phyloP scores from a whole-genome alignment of 2,797 vertebrate species.

The Enteromius mattozi region DNA sequence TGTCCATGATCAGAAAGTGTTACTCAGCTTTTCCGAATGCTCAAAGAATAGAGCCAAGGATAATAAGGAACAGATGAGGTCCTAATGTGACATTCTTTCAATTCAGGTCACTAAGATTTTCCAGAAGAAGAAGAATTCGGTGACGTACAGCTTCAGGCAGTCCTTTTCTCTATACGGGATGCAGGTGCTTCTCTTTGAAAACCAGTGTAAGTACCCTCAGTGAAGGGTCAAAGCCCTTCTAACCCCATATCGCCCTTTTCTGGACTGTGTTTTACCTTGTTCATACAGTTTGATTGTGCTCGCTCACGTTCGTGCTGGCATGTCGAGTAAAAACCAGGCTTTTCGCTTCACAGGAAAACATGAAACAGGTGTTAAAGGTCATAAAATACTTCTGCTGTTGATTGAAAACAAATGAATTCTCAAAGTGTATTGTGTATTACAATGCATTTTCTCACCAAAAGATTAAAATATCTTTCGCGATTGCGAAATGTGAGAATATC shows the following conservation, averaged over 20 bases:
- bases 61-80: slow-evolving; percentile 47
- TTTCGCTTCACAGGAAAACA: not conserved
- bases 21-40: slow-evolving; percentile 35
- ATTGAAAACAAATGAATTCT: slow-evolving; percentile 19
- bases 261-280: not conserved
- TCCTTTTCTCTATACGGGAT: slow-evolving; percentile 96
- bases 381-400: not conserved
- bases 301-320: not conserved
- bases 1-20: slow-evolving; percentile 39
- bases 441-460: not conserved
- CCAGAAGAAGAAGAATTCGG: slow-evolving; percentile 98
- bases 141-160: slow-evolving; percentile 97
- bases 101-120: slow-evolving; percentile 96
- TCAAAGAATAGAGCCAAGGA: slow-evolving; percentile 16
- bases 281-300: not conserved
- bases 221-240: not conserved
- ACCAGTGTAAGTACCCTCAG: slow-evolving; percentile 87
- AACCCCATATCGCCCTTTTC: not conserved
- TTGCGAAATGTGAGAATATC: slow-evolving; percentile 37
- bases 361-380: not conserved
- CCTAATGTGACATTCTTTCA: slow-evolving; percentile 48
- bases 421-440: not conserved
- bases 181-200: slow-evolving; percentile 96
- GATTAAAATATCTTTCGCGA: slow-evolving; percentile 4
- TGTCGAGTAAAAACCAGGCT: not conserved